These are phyloP conservation scores for Cebidichthys violaceus DNA, from an alignment of 2,113 vertebrate genomes.

Conservation along the genomic window DNA sequence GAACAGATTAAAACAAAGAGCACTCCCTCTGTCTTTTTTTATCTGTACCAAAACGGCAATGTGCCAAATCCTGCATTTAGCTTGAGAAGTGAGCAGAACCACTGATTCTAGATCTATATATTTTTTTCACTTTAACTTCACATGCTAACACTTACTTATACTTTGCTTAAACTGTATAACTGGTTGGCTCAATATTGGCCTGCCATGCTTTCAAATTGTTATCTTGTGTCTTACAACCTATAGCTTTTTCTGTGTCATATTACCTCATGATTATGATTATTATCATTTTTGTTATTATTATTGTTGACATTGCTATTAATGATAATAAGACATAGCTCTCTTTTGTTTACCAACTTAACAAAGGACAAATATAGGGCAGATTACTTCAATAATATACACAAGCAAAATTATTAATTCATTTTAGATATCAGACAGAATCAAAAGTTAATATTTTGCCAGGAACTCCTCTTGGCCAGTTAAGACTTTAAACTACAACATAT, in stretches of 20 bases:
- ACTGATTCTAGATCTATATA: not conserved
- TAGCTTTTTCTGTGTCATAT: not conserved
- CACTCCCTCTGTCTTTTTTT: slow-evolving; percentile 26
- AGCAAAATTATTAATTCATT: not conserved
- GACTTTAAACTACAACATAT: not conserved
- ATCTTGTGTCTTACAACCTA: not conserved
- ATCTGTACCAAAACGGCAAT: slow-evolving; percentile 20
- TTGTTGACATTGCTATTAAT: not conserved
- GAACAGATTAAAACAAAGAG: slow-evolving; percentile 37
- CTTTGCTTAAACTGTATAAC: not conserved
- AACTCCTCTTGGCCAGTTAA: not conserved
- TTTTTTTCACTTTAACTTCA: not conserved
- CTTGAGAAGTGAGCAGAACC: not conserved
- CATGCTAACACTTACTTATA: not conserved
- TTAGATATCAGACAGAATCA: not conserved
- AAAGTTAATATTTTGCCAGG: not conserved
- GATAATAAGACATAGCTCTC: not conserved
- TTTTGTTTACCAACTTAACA: not conserved
- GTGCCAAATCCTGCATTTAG: not conserved
- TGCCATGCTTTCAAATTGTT: not conserved
- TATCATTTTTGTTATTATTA: not conserved
- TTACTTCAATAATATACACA: not conserved
- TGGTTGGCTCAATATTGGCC: not conserved
- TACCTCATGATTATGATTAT: not conserved
- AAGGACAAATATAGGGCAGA: not conserved